Evolutionary conservation across 2,113 vertebrate genomes (phyloP), one percentile per base, ranked within the genome.

Genomic region (Coracopsis vasa): DNA sequence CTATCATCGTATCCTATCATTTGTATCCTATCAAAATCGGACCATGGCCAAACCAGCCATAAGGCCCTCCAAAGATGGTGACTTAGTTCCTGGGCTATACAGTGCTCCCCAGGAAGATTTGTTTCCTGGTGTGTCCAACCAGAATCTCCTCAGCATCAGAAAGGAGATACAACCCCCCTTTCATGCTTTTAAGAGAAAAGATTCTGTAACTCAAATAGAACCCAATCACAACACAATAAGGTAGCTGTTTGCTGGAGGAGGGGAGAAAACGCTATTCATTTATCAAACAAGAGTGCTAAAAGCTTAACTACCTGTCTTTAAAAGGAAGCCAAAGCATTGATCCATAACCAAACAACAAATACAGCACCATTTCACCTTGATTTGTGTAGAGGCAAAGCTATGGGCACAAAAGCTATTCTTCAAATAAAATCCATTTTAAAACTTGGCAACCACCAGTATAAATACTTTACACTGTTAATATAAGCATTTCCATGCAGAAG

Each of bases 361-460:
- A 62, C 13, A 80, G 71, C 65, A 78, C 48, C 95, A 87, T 58
- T 87, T 95, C 95, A 96, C 86, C 85, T 92, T 94, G 85, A 93
- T 93, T 92, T 93, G 90, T 94, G 86, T 35, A 33, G 64, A 92
- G 64, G 85, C 79, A 85, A 91, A 90, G 88, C 78, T 80, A 39
- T 0, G 51, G 58, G 80, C 51, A 96, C 90, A 93, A 93, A 96
- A 92, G 83, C 72, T 88, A 92, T 86, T 92, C 90, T 90, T 92
- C 65, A 90, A 94, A 90, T 94, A 92, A 95, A 92, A 96, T 47
- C 88, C 81, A 94, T 84, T 95, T 88, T 74, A 88, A 94, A 93
- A 73, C 92, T 86, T 94, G 94, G 92, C 94, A 95, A 25, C 53
- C 1, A 0, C 31, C 51, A 60, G 54, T 16, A 81, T 41, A 88